A percentile compares a stretch with the other conserved stretches of the same genome.
Evolutionary conservation across 2,113 vertebrate genomes (phyloP).

Genomic region (Oryzias melastigma): DNA sequence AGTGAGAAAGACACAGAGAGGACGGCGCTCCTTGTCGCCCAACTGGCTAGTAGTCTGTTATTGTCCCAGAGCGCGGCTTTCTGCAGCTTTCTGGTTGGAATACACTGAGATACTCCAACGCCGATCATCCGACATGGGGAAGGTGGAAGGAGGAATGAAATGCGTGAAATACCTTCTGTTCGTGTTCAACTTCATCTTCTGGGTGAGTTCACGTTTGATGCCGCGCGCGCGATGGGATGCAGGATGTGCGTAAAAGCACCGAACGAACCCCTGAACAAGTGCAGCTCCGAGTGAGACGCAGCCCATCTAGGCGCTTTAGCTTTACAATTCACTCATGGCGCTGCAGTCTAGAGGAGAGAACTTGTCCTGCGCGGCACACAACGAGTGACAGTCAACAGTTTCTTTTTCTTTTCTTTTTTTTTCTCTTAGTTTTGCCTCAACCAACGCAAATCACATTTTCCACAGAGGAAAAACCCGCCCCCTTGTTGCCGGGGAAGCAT

Average conservation of each 20-base stretch:
- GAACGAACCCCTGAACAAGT: slow-evolving; percentile 41
- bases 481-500: slow-evolving; percentile 64
- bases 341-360: not conserved
- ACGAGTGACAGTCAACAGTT: slow-evolving; percentile 26
- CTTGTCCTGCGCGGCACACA: slow-evolving; percentile 34
- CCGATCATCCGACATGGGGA: slow-evolving; percentile 76
- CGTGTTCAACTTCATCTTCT: slow-evolving; percentile 92
- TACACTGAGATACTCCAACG: not conserved
- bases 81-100: slow-evolving; percentile 4
- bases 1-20: slow-evolving; percentile 16
- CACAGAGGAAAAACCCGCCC: slow-evolving; percentile 76
- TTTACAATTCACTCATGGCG: slow-evolving; percentile 2
- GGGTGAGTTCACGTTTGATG: slow-evolving; percentile 80
- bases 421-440: slow-evolving; percentile 52
- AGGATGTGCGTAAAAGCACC: slow-evolving; percentile 2
- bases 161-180: slow-evolving; percentile 92
- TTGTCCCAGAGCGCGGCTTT: slow-evolving; percentile 31
- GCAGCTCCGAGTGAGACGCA: slow-evolving; percentile 18
- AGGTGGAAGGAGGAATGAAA: slow-evolving; percentile 85
- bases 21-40: slow-evolving; percentile 34
- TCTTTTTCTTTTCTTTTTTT: slow-evolving; percentile 5
- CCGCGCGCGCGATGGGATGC: slow-evolving; percentile 12
- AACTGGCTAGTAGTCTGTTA: slow-evolving; percentile 29
- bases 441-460: slow-evolving; percentile 79
- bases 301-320: slow-evolving; percentile 21